A percentile compares a stretch with the other conserved stretches of the same genome.
phyloP scores from a whole-genome alignment of 2,888 invertebrate genomes.

The Andrena fulva region DNA sequence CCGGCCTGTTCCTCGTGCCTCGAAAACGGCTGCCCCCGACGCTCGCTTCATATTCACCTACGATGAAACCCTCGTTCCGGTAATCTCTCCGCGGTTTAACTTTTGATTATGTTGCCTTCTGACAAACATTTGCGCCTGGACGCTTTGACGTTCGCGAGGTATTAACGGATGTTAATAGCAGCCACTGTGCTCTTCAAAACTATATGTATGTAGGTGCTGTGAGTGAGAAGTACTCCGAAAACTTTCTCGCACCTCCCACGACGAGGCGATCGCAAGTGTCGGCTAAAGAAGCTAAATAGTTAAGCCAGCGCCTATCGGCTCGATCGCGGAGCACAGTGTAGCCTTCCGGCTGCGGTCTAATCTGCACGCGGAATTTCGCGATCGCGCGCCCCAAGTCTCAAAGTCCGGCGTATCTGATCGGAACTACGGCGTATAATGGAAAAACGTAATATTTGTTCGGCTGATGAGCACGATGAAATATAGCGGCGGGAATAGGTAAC shows the following conservation, averaged over 20 bases:
- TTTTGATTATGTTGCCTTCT: neutral
- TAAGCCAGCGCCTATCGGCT: neutral
- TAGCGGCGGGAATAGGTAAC: slow-evolving; percentile 60
- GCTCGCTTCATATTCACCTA: slow-evolving; percentile 31
- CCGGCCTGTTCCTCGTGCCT: slow-evolving; percentile 23
- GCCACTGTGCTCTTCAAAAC: neutral
- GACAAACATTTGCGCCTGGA: neutral
- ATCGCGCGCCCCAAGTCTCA: slow-evolving; percentile 28
- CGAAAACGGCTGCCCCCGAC: slow-evolving; percentile 42
- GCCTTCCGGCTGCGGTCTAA: slow-evolving; percentile 32
- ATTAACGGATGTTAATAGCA: neutral
- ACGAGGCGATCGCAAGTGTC: neutral
- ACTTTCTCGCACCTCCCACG: slow-evolving; percentile 5
- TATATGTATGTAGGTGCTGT: neutral
- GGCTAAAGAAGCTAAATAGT: neutral
- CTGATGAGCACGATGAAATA: slow-evolving; percentile 52
- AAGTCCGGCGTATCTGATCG: slow-evolving; percentile 50
- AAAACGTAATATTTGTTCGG: slow-evolving; percentile 66
- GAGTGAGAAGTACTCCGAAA: neutral
- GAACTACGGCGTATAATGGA: slow-evolving; percentile 44
- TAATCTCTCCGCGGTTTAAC: slow-evolving; percentile 9
- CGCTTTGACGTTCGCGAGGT: neutral
- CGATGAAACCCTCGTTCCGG: slow-evolving; percentile 7
- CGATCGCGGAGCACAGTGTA: slow-evolving; percentile 23
- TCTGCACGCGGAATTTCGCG: slow-evolving; percentile 41